Evolutionary conservation across 2,113 vertebrate species (phyloP).

Genomic region (Salminus brasiliensis): DNA sequence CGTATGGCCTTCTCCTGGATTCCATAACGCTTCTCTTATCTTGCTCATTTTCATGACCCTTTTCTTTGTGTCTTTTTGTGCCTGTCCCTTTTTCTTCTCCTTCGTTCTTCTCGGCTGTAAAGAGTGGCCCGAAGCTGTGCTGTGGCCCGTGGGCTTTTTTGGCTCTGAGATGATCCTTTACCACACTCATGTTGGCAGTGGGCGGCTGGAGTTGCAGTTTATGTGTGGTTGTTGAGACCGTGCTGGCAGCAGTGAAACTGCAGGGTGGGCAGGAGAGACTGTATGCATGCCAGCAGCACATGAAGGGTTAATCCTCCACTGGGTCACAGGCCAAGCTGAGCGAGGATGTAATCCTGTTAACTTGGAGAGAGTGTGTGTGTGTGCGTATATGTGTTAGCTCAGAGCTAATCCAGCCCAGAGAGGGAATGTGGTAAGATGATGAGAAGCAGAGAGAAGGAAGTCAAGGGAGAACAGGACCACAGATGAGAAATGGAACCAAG

Average conservation of each 20-base stretch:
- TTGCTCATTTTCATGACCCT: neutral
- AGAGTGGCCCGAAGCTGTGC: neutral
- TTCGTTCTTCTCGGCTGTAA: neutral
- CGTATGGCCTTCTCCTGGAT: neutral
- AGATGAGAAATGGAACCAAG: neutral
- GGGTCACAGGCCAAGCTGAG: constrained; percentile 40
- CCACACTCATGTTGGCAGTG: constrained; percentile 1
- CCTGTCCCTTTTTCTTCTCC: neutral
- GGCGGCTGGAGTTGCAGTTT: constrained; percentile 12
- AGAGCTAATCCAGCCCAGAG: constrained; percentile 12
- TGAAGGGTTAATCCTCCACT: constrained; percentile 37
- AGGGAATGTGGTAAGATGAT: neutral
- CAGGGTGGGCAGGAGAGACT: neutral
- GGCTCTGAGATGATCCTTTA: neutral
- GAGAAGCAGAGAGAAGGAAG: neutral
- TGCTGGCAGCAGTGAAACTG: constrained; percentile 28
- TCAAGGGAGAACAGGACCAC: neutral
- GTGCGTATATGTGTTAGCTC: neutral
- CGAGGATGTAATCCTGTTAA: constrained; percentile 41
- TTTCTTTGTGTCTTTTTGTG: neutral
- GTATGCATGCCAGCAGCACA: constrained; percentile 22
- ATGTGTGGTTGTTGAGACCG: neutral
- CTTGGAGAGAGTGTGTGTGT: neutral
- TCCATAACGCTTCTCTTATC: neutral
- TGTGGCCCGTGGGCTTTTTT: neutral